These are phyloP conservation scores for Tadarida brasiliensis DNA, from an alignment of 2,797 vertebrate species.

Conservation along the genomic window DNA sequence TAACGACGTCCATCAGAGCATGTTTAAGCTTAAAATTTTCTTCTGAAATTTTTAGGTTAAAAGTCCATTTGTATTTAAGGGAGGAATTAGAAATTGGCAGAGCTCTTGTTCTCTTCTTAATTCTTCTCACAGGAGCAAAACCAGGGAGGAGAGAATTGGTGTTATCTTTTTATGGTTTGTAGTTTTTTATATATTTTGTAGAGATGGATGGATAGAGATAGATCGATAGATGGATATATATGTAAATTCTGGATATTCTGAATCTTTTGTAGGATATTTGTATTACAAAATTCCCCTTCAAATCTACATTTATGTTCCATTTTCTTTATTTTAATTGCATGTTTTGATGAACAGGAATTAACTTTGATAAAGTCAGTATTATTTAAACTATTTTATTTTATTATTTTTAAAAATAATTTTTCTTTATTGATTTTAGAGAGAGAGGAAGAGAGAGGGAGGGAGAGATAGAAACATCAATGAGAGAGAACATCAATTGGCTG, in stretches of 20 bases:
- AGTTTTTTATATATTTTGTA: neutral
- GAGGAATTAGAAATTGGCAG: neutral
- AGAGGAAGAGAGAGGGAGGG: no score
- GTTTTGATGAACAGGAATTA: neutral
- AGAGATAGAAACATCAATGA: no score
- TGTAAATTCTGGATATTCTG: neutral
- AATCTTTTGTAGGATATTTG: neutral
- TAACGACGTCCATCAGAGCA: neutral
- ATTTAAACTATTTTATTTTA: neutral
- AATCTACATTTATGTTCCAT: neutral
- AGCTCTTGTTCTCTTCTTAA: neutral
- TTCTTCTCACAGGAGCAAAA: neutral
- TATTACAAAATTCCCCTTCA: neutral
- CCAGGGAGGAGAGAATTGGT: neutral
- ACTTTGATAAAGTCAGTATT: neutral
- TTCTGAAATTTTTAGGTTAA: slow-evolving; percentile 10
- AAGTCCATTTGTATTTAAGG: neutral
- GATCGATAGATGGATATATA: neutral
- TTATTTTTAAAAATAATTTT: no score
- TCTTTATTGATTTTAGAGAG: no score
- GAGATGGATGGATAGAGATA: neutral
- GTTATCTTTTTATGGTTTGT: neutral
- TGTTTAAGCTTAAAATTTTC: neutral
- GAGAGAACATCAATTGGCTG: no score
- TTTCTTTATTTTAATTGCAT: neutral